Evolutionary conservation across 2,888 invertebrate species (phyloP), one percentile per base, ranked within the genome.

Genomic region (Dendrolimus pini): DNA sequence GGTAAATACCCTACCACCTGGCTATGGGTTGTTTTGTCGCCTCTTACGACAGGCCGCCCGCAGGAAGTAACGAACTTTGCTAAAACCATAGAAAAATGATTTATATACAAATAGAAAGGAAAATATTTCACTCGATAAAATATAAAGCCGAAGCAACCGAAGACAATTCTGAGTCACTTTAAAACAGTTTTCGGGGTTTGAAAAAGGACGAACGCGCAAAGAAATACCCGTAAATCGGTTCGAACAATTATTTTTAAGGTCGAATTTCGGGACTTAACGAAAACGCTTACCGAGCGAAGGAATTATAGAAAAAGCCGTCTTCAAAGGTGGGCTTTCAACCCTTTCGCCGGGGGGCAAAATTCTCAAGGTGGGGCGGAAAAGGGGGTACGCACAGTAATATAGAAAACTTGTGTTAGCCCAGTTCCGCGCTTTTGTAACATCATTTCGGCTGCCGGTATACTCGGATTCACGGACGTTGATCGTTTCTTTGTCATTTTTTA

Each of bases 401-500:
- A 90, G 90, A 89, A 90, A 89, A 90, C 89, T 90, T 89, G 89
- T 90, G 89, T 90, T 90, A 90, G 89, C 90, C 90, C 89, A 89
- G 89, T 89, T 89, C 87, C 86, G 81, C 82, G 88, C 87, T 88
- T 90, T 90, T 90, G 90, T 90, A 89, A 89, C 89, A 89, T 89
- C 89, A 90, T 90, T 90, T 89, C 81, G 88, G 87, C 83, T 85
- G 85, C 81, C 77, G 72, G 70, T 77, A 60, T 74, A 83, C 62
- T 55, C n/a, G 54, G 80, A 63, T 47, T 54, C 57, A 61, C n/a
- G 2, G 1, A 54, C 66, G 55, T 85, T 83, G 84, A 68, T 69
- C 66, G 57, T 76, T 67, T 66, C 60, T 59, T 73, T 77, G 71
- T 72, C 69, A 66, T 65, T 56, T 63, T 61, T 55, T 13, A 9